Evolutionary conservation across 2,888 invertebrate species (phyloP).

Genomic region (Creontiades dilutus): DNA sequence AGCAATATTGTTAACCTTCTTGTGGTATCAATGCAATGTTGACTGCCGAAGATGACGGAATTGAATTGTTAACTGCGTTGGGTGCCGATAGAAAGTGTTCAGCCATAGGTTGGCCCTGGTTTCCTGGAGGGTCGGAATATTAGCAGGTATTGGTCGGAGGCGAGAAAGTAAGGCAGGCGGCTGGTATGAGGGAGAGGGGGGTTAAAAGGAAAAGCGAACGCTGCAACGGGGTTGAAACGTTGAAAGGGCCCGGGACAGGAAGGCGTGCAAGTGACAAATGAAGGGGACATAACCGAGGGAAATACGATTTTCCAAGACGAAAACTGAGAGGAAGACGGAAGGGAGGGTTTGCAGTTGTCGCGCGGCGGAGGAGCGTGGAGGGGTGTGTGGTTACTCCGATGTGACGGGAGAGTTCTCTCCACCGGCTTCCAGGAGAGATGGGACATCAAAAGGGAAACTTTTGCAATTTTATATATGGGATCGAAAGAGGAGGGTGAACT

Average conservation of each 20-base stretch:
- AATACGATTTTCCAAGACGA: conserved; percentile 55
- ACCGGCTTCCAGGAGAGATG: not conserved
- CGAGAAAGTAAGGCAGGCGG: not conserved
- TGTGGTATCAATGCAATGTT: too few species aligned
- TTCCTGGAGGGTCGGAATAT: not conserved
- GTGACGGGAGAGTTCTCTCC: conserved; percentile 6
- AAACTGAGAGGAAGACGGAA: not conserved
- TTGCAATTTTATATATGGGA: conserved; percentile 57
- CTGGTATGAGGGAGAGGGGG: conserved; percentile 16
- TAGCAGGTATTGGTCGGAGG: not conserved
- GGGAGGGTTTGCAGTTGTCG: not conserved
- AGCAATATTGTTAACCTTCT: too few species aligned
- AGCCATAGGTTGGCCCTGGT: not conserved
- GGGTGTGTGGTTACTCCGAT: conserved; percentile 29
- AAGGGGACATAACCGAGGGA: conserved; percentile 48
- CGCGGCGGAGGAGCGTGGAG: not conserved
- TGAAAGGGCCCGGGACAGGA: conserved; percentile 44
- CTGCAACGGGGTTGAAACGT: conserved; percentile 29
- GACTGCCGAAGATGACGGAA: too few species aligned
- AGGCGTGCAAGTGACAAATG: conserved; percentile 56
- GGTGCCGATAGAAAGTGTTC: not conserved
- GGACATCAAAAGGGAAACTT: conserved; percentile 58
- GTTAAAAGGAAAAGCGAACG: conserved; percentile 45
- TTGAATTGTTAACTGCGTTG: not conserved
- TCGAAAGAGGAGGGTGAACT: not conserved